Base-by-base conservation (phyloP, 2,888 invertebrate genomes). In the Himalopsyche anomala region DNA sequence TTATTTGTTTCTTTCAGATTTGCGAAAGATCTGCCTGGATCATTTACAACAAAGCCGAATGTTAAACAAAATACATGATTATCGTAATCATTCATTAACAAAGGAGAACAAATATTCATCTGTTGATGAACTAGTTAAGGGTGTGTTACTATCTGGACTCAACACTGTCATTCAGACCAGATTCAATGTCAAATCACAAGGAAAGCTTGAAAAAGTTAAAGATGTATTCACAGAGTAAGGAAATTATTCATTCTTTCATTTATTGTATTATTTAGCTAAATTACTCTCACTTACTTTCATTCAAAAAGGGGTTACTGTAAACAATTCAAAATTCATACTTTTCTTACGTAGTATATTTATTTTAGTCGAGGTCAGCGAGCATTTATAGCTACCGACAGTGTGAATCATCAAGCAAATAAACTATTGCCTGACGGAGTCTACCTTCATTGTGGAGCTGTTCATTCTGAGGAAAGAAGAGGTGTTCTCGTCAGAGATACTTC, bases 371-470 rank as follows among this genome's bases (percentile, higher is more conserved):
- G 94, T 42, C 93, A 93, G 4, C 92, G 92, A 80, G 95, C 94
- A 0, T 93, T 94, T 87, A 92, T 96, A 74, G 92, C 94, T 2
- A 91, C 93, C 0, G 95, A 95, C n/a, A 95, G 95, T 90, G 95
- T 96, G 0, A 96, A 96, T 91, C 92, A 92, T 89, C 93, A 92
- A 36, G 90, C 94, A 56, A 90, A 90, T 38, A 85, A 89, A 0
- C 94, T 93, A 89, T 91, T 91, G 4, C 87, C 87, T 8, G 92
- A 92, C 2, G 90, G 92, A 12, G 92, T 94, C 74, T 89, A 95
- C 0, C 91, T 94, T 0, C 94, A 95, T 90, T 94, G 94, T 82
- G 93, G 94, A 36, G 94, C 94, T 28, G 92, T 93, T 1, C 93
- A 94, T 86, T 94, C 94, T 0, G 90, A 91, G 15, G 93, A 94